Percentiles rank a stretch among this genome's conserved stretches.
These are phyloP conservation scores for Hippopotamus amphibius DNA, from an alignment of 2,113 vertebrate species.

Conservation along the genomic window DNA sequence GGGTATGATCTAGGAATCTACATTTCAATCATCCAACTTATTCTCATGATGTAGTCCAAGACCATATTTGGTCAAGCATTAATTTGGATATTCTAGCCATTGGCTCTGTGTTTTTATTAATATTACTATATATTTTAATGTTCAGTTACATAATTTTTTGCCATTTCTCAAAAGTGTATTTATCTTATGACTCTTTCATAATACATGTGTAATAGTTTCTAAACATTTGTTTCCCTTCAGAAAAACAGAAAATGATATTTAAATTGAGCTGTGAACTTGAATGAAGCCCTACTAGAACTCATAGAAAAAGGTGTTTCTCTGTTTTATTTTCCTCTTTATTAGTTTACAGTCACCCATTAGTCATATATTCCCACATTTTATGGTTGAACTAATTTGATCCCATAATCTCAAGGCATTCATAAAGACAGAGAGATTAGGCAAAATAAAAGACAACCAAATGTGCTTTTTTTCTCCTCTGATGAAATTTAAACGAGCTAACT, in stretches of 20 bases:
- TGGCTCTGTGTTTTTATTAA: conserved; percentile 2
- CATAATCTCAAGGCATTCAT: conserved; percentile 59
- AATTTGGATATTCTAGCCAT: background rate
- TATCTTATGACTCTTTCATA: background rate
- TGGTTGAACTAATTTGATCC: conserved; percentile 59
- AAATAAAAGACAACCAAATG: conserved; percentile 61
- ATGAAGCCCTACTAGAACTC: conserved; percentile 62
- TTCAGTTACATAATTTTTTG: background rate
- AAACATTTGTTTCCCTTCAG: conserved; percentile 69
- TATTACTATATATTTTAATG: conserved; percentile 15
- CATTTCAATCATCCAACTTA: background rate
- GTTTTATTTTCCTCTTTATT: conserved; percentile 73
- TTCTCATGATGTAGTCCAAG: background rate
- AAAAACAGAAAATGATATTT: conserved; percentile 64
- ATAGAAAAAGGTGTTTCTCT: conserved; percentile 60
- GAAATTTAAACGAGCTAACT: conserved; percentile 67
- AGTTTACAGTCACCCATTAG: conserved; percentile 67
- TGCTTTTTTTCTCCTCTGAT: background rate
- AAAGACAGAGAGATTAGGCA: conserved; percentile 53
- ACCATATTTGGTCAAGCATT: background rate
- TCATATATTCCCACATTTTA: conserved; percentile 57
- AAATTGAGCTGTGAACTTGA: conserved; percentile 56
- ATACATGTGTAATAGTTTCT: conserved; percentile 53
- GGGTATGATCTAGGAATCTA: background rate
- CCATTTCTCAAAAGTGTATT: conserved; percentile 43